Base-by-base conservation (phyloP, 2,888 invertebrate species). In the Argyra leucocephala region DNA sequence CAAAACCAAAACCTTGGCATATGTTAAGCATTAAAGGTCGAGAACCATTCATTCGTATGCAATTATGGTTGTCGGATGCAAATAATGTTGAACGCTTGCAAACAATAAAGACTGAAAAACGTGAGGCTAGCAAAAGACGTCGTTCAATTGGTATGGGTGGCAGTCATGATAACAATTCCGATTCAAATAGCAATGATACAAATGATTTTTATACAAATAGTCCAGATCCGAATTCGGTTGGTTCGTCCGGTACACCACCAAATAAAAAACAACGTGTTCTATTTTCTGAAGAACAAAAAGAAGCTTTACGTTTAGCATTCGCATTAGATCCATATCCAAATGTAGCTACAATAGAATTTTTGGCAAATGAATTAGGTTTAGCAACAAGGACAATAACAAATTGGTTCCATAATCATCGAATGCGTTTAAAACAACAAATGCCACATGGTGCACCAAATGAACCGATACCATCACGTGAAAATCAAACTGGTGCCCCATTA, bases 381-480 rank as follows among this genome's bases (percentile, higher is more conserved):
- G 93, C 95, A 7, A 90, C 96, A 63, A 85, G 98, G 71, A 98
- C 98, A 65, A 97, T 99, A 74, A 96, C 96, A 68, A 99, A 99
- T 81, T 99, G 99, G 99, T 99, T 99, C 84, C 98, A 99, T 84
- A 99, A 99, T 79, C 97, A 99, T 78, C 88, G 99, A 73, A 99
- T 99, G 95, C 86, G 99, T 69, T 86, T 96, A 76, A 97, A 97
- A 81, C 93, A 93, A 76, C 91, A 92, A 76, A 87, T 88, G 64
- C 91, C 92, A 1, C 91, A 91, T 74, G 88, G 89, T 0, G 82
- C 83, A 71, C 82, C 87, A 24, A 85, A 87, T 0, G 88, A 88
- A 63, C 86, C 88, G 66, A 88, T 89, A 12, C 89, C 90, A 3
- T 86, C 88, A 57, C 82, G 89, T 23, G 90, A 90, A 74, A 80